phyloP scores from a whole-genome alignment of 2,113 vertebrate species.

The Pluvianellus socialis region DNA sequence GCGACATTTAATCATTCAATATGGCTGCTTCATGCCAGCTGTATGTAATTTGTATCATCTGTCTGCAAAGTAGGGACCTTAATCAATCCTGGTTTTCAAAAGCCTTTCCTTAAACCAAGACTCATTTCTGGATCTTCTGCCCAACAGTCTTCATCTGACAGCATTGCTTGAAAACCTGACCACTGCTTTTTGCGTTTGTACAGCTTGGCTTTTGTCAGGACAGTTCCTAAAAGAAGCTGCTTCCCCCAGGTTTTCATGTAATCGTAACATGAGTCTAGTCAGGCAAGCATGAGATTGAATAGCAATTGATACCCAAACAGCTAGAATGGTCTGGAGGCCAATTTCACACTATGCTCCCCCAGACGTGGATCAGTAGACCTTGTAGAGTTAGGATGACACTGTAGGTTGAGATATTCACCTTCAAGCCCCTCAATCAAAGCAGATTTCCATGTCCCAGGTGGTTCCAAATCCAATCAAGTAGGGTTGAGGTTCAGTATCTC shows the following conservation, averaged over 20 bases:
- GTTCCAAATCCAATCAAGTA: neutral
- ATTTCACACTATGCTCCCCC: fast-evolving
- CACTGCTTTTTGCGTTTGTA: neutral
- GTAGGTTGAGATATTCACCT: neutral
- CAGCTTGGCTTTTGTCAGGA: neutral
- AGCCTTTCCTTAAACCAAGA: neutral
- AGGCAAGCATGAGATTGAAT: fast-evolving
- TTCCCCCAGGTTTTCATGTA: neutral
- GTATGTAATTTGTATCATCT: neutral
- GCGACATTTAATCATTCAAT: neutral
- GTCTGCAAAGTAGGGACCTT: neutral
- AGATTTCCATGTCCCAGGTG: neutral
- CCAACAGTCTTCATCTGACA: neutral
- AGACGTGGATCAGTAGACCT: neutral
- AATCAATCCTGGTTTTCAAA: neutral
- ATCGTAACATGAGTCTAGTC: neutral
- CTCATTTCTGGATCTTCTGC: neutral
- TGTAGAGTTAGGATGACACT: fast-evolving
- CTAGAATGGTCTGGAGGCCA: neutral
- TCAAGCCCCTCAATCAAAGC: neutral
- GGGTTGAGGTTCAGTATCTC: neutral
- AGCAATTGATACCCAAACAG: fast-evolving
- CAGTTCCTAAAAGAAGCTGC: neutral
- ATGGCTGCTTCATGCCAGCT: neutral
- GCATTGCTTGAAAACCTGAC: neutral